A percentile compares a stretch with the other conserved stretches of the same genome.
Evolutionary conservation across 2,888 invertebrate genomes (phyloP).

Genomic region (Parelbella ahira): DNA sequence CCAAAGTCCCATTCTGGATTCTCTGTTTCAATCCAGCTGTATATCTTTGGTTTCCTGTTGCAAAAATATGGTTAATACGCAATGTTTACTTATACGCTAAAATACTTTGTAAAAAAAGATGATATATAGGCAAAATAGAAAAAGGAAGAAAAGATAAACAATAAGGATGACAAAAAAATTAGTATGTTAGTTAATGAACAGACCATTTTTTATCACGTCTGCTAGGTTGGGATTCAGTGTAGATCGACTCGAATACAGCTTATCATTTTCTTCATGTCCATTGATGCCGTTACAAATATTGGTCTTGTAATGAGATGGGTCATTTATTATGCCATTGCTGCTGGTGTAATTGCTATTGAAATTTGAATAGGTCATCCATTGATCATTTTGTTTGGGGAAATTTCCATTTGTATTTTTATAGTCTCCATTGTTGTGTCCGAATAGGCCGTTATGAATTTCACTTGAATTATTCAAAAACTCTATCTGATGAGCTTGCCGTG

Average conservation of each 20-base stretch:
- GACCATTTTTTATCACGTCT: conserved; percentile 70
- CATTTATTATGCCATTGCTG: conserved; percentile 34
- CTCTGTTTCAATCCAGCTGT: conserved; percentile 81
- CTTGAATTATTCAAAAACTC: conserved; percentile 74
- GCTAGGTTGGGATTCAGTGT: conserved; percentile 46
- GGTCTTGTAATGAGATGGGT: conserved; percentile 34
- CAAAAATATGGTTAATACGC: no score
- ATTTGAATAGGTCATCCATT: conserved; percentile 38
- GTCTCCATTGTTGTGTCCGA: conserved; percentile 35
- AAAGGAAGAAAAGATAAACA: conserved; percentile 1
- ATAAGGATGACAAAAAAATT: conserved; percentile 35
- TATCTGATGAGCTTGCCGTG: conserved; percentile 91
- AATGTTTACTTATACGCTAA: no score
- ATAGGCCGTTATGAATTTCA: conserved; percentile 48
- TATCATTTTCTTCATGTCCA: conserved; percentile 49
- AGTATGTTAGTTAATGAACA: conserved; percentile 66
- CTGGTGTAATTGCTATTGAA: conserved; percentile 40
- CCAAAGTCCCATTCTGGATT: conserved; percentile 80
- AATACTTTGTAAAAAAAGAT: no score
- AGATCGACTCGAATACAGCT: conserved; percentile 38
- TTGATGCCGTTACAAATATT: conserved; percentile 33
- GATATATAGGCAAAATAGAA: background rate
- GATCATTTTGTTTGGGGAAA: no score
- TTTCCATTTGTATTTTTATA: conserved; percentile 34
- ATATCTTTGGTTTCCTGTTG: conserved; percentile 78